Conservation (phyloP, 2,888 invertebrate genomes). For the Dinocampus coccinellae region DNA sequence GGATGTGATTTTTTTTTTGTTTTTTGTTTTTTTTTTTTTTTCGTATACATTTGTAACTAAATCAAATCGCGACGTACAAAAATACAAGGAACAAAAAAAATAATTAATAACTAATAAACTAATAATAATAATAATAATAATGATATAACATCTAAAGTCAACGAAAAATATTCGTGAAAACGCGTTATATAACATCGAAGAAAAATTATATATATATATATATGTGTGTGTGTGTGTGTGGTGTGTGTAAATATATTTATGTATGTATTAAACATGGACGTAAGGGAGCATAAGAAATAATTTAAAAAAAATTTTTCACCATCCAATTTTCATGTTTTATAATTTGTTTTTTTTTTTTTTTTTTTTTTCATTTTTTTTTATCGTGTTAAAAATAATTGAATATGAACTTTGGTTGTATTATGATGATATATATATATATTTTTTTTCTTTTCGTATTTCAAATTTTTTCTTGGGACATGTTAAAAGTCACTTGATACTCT, state of each 20-base stretch:
- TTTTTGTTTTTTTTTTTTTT: slow-evolving; percentile 33
- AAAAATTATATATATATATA: not conserved
- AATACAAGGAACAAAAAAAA: slow-evolving; percentile 23
- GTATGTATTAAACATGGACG: slow-evolving; percentile 50
- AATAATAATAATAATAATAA: too few species aligned
- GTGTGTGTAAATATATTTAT: not conserved
- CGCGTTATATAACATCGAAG: slow-evolving; percentile 42
- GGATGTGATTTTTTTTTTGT: not conserved
- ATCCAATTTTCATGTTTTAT: slow-evolving; percentile 1
- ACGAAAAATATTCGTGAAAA: slow-evolving; percentile 44
- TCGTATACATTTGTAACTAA: slow-evolving; percentile 21
- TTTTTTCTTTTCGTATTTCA: not conserved
- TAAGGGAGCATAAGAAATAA: slow-evolving; percentile 41
- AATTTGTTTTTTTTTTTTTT: slow-evolving; percentile 7
- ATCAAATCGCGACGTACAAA: slow-evolving; percentile 35
- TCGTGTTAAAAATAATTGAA: slow-evolving; percentile 9
- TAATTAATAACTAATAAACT: too few species aligned
- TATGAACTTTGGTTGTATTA: slow-evolving; percentile 9
- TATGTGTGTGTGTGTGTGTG: not conserved
- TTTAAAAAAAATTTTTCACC: slow-evolving; percentile 30
- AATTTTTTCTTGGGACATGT: not conserved
- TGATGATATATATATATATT: not conserved
- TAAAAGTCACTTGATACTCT: slow-evolving; percentile 16
- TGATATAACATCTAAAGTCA: slow-evolving; percentile 37
- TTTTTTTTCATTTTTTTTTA: slow-evolving; percentile 3